These are phyloP conservation scores for Thyatira batis DNA, from an alignment of 2,888 invertebrate species.

Conservation along the genomic window DNA sequence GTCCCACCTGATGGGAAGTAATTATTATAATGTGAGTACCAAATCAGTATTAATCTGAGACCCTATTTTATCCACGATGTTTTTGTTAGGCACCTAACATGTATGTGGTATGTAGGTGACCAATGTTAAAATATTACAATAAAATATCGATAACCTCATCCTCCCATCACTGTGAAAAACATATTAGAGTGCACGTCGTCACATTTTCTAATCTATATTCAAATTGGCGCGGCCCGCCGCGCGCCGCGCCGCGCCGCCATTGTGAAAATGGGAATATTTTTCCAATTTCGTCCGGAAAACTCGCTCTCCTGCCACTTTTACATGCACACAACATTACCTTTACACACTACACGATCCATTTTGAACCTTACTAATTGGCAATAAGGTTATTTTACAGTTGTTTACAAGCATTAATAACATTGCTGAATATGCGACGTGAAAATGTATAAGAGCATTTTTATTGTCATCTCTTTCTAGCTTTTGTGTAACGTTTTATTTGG, in stretches of 20 bases:
- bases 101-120: too few species aligned
- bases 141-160: slow-evolving; percentile 21
- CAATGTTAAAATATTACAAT: not conserved
- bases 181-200: slow-evolving; percentile 75
- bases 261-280: slow-evolving; percentile 77
- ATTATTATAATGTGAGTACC: too few species aligned
- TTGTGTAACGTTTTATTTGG: slow-evolving; percentile 45
- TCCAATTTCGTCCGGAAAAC: slow-evolving; percentile 77
- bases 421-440: slow-evolving; percentile 45
- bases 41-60: too few species aligned
- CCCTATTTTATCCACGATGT: too few species aligned
- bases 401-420: slow-evolving; percentile 13
- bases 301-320: slow-evolving; percentile 54
- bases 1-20: too few species aligned
- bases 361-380: slow-evolving; percentile 20
- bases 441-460: slow-evolving; percentile 50
- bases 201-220: slow-evolving; percentile 81
- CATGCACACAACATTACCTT: slow-evolving; percentile 34
- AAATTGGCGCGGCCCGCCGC: slow-evolving; percentile 68
- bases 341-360: not conserved
- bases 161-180: slow-evolving; percentile 53
- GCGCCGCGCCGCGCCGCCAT: slow-evolving; percentile 62
- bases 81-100: too few species aligned
- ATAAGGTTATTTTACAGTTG: slow-evolving; percentile 4
- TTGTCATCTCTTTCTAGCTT: slow-evolving; percentile 50